Conservation (phyloP, 2,888 invertebrate genomes). For the Ferrisia virgata region DNA sequence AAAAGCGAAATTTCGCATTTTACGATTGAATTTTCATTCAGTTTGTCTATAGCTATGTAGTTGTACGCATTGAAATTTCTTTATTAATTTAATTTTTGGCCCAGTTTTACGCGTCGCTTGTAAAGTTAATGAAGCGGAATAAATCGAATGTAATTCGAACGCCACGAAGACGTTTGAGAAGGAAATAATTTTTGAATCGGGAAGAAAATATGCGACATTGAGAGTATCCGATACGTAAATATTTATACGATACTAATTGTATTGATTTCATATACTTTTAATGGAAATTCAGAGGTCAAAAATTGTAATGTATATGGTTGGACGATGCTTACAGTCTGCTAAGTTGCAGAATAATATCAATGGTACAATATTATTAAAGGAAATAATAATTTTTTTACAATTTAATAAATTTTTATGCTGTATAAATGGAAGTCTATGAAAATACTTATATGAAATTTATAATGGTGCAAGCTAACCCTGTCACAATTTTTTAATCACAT, state of each 20-base stretch:
- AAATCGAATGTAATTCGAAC: not conserved
- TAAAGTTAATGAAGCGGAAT: not conserved
- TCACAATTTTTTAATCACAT: too few relatives aligned
- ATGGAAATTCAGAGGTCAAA: too few relatives aligned
- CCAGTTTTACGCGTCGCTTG: not conserved
- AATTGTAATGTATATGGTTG: too few relatives aligned
- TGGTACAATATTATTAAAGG: too few relatives aligned
- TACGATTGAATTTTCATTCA: not conserved
- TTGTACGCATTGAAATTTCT: not conserved
- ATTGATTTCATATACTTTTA: not conserved
- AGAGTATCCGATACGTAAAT: not conserved
- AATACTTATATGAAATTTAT: too few relatives aligned
- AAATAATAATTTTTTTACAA: too few relatives aligned
- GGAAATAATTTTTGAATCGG: not conserved
- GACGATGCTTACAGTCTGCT: too few relatives aligned
- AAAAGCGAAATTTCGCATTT: not conserved
- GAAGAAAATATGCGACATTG: not conserved
- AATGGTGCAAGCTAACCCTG: too few relatives aligned
- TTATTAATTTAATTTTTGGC: conserved; percentile 14
- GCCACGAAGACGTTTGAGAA: not conserved
- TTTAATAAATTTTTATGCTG: too few relatives aligned
- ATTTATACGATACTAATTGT: not conserved
- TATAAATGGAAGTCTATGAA: too few relatives aligned
- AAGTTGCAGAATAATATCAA: too few relatives aligned
- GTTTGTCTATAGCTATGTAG: not conserved